A percentile compares a stretch with the other conserved stretches of the same genome.
phyloP scores from a whole-genome alignment of 2,113 vertebrate species.

The Chloroceryle aenea region DNA sequence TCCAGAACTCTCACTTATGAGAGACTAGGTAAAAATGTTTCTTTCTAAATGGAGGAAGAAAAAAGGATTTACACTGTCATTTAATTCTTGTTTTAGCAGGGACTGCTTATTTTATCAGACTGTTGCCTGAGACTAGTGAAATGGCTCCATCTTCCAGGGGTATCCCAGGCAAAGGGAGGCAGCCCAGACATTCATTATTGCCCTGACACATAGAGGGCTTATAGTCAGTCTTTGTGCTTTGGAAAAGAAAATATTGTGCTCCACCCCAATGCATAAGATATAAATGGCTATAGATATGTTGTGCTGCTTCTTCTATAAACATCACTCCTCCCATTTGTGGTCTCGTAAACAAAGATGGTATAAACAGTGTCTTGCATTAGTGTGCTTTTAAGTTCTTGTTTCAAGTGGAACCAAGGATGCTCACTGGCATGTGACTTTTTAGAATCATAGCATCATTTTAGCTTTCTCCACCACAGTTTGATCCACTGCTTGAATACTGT shows the following conservation, averaged over 20 bases:
- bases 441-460: not conserved
- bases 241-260: not conserved
- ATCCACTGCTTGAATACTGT: not conserved
- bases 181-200: not conserved
- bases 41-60: constrained; percentile 34
- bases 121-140: not conserved
- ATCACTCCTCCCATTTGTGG: not conserved
- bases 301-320: not conserved
- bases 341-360: not conserved
- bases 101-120: not conserved
- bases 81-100: not conserved
- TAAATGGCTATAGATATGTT: not conserved
- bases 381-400: not conserved
- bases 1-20: constrained; percentile 67
- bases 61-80: not conserved
- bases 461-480: not conserved
- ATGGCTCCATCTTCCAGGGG: not conserved
- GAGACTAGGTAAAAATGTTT: constrained; percentile 65
- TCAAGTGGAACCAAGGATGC: not conserved
- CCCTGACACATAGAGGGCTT: not conserved
- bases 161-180: not conserved
- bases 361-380: not conserved
- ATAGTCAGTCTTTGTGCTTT: not conserved
- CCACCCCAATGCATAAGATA: not conserved
- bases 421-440: not conserved